Conservation (phyloP, 2,113 vertebrate species). For the Oceanites oceanicus region DNA sequence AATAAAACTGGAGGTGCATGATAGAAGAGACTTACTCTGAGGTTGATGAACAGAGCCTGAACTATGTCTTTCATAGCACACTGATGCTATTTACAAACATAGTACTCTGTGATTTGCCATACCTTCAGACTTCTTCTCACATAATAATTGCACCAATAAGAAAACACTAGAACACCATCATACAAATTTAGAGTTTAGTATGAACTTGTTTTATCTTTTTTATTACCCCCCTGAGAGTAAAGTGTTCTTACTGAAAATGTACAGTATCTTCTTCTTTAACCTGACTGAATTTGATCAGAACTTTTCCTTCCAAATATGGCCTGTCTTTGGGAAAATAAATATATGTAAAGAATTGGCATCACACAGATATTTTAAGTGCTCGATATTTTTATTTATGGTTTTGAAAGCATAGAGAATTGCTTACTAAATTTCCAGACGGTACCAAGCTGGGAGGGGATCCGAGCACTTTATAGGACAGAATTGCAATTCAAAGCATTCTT, state of each 20-base stretch:
- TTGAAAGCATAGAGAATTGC: neutral
- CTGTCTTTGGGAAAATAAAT: neutral
- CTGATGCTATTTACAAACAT: neutral
- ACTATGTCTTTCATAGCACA: accelerated
- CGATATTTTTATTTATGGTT: neutral
- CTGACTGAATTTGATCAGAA: neutral
- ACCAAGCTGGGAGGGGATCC: neutral
- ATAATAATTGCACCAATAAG: neutral
- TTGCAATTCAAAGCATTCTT: neutral
- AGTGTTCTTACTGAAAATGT: neutral
- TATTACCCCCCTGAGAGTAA: neutral
- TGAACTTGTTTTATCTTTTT: neutral
- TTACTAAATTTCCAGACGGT: neutral
- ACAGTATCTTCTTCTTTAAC: neutral
- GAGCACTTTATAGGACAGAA: neutral
- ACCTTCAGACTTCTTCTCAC: neutral
- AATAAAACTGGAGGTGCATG: neutral
- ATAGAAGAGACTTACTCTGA: neutral
- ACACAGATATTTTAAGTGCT: neutral
- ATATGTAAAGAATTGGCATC: neutral
- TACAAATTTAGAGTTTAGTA: neutral
- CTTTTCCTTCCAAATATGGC: neutral
- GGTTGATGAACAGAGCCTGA: neutral
- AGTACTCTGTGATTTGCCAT: neutral
- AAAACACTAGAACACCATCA: neutral